Evolutionary conservation across 1,140 invertebrate genomes (phyloP), one percentile per base, ranked within the genome.

Genomic region (Gryon sp.): DNA sequence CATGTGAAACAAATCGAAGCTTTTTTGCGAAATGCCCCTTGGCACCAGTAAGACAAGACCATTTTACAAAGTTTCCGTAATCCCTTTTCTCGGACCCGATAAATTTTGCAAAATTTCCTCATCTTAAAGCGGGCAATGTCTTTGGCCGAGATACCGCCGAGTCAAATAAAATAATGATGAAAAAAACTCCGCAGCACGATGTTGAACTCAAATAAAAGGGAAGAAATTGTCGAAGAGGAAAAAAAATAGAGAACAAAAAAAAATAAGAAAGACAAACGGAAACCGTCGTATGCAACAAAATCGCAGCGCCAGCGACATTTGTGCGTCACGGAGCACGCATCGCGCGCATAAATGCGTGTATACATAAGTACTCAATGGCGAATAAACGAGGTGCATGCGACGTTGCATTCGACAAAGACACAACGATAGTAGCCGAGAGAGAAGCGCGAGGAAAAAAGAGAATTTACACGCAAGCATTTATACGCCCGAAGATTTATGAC

Each of bases 331-430:
- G 38, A 12, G 24, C 46, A 72, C 72, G 50, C 65, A 75, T 74
- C 53, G 69, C 57, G 69, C 62, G 62, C 76, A 74, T 75, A 68
- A 79, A 79, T 79, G 68, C 73, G 68, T 76, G 68, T 76, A 79
- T 76, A 73, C 77, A 76, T 79, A 69, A 79, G 77, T 79, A 73
- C 63, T 14, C 45, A 46, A 63, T 62, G 30, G 68, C 16, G 63
- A 52, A 73, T 72, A 63, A 50, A 69, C 22, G 65, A 55, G 30
- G 43, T 30, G 60, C 32, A 65, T 53, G 50, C 43, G 36, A 55
- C 38, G 50, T 59, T 20, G 60, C 57, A 36, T 16, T 8, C 14
- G 57, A 62, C 22, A 14, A 70, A 38, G 63, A 76, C 20, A 28
- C 32, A 24, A 9, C 6, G 4, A 48, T 16, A n/a, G n/a, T n/a